phyloP scores from a whole-genome alignment of 2,888 invertebrate species.

The Ormyrus labotus region DNA sequence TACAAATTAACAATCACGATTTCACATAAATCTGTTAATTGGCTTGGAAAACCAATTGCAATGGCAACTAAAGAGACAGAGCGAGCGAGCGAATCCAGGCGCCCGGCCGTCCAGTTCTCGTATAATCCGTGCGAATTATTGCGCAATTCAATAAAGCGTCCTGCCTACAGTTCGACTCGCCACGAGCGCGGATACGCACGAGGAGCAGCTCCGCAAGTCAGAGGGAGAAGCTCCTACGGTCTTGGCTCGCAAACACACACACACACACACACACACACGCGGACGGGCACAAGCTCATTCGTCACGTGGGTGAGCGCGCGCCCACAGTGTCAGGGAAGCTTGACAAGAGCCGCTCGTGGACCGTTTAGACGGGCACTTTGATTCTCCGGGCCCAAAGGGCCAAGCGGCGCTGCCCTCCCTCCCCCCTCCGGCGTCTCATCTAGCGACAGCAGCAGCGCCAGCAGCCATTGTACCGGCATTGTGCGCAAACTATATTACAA shows the following conservation, averaged over 20 bases:
- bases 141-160: conserved; percentile 35
- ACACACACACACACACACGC: background rate
- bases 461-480: conserved; percentile 72
- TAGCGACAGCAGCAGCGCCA: background rate
- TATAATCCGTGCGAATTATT: conserved; percentile 40
- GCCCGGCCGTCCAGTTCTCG: background rate
- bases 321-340: conserved; percentile 35
- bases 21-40: conserved; percentile 44
- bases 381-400: conserved; percentile 68
- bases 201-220: background rate
- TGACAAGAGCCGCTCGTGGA: conserved; percentile 54
- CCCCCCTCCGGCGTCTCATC: background rate
- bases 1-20: conserved; percentile 29
- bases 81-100: background rate
- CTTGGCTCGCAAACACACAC: too few relatives aligned
- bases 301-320: conserved; percentile 39
- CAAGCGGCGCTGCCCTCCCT: conserved; percentile 56
- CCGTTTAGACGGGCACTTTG: conserved; percentile 69
- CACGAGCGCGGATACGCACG: conserved; percentile 2
- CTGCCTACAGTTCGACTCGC: background rate
- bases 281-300: conserved; percentile 38
- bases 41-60: conserved; percentile 38
- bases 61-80: background rate
- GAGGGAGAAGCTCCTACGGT: background rate
- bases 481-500: conserved; percentile 75